Evolutionary conservation across 1,140 invertebrate genomes (phyloP).

Genomic region (Zaprionus ornatus): DNA sequence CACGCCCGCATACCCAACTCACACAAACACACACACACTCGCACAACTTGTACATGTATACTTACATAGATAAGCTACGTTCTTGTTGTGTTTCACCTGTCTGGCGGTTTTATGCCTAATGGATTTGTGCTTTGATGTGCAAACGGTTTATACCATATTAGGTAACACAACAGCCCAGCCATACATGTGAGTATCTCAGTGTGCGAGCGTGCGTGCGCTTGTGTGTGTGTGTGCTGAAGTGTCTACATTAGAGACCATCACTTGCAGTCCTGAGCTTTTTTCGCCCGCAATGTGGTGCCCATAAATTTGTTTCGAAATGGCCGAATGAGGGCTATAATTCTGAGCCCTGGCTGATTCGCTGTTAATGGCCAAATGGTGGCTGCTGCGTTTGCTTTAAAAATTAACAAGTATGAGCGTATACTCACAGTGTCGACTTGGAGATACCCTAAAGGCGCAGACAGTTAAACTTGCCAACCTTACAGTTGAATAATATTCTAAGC

Average conservation of each 20-base stretch:
- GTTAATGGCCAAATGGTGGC: constrained; percentile 66
- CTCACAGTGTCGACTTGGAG: background rate
- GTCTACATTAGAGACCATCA: constrained; percentile 76
- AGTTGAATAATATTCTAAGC: too few species aligned
- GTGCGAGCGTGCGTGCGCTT: constrained; percentile 11
- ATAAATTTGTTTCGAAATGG: constrained; percentile 73
- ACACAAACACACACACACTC: background rate
- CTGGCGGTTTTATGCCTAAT: constrained; percentile 65
- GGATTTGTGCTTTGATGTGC: constrained; percentile 81
- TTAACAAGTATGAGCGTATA: constrained; percentile 45
- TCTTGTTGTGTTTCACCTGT: constrained; percentile 38
- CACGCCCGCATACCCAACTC: background rate
- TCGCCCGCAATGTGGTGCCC: constrained; percentile 45
- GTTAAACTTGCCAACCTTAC: too few species aligned
- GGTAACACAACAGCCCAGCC: constrained; percentile 4
- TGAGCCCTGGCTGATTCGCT: constrained; percentile 56
- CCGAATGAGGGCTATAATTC: constrained; percentile 59
- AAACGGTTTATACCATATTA: constrained; percentile 48
- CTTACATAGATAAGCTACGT: constrained; percentile 32
- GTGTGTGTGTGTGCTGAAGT: constrained; percentile 47
- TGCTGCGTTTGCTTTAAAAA: constrained; percentile 61
- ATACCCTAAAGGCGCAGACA: background rate
- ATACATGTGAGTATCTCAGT: background rate
- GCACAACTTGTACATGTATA: constrained; percentile 5
- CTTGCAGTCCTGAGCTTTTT: constrained; percentile 60